Evolutionary conservation across 2,113 vertebrate species (phyloP), one percentile per base, ranked within the genome.

Genomic region (Parotia lawesii): DNA sequence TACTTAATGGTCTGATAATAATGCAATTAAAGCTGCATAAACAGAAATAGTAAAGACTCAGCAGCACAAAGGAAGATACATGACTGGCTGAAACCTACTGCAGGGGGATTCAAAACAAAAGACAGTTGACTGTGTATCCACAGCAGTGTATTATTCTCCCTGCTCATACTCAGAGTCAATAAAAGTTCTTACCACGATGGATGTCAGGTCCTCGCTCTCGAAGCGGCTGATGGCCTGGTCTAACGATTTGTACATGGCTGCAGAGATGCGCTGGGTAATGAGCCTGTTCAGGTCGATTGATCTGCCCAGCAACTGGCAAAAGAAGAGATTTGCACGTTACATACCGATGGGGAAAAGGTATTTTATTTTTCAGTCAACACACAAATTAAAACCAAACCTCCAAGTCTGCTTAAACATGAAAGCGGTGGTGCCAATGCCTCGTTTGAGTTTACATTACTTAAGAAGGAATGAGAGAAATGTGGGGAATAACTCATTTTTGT

Each of bases 201-300:
- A 99, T 8, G 99, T 99, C 90, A 99, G 98, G 93, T 99, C 99
- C 96, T 99, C 99, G 7, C 99, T 99, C 97, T 99, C 99, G 56
- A 99, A 99, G 97, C 99, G 99, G 96, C 99, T 99, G 97, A 99
- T 99, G 87, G 99, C 99, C 53, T 99, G 99, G 95, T 99, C 99
- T 97, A 99, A 88, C 2, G 99, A 99, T 91, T 99, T 99, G 97
- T 99, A 99, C 99, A 99, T 99, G 0, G 99, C 99, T 9, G 99
- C 99, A 15, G 99, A 99, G 96, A 99, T 99, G 76, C 99, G 98
- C 97, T 99, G 99, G 25, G 99, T 99, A 93, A 99, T 99, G 92
- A 99, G 98, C 75, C 99, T 98, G 96, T 99, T 99, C 95, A 99
- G 96, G 97, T 99, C 99, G 27, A 99, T 99, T 5, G 99, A 99